phyloP scores from a whole-genome alignment of 2,888 invertebrate species.

The Yponomeuta evonymella region DNA sequence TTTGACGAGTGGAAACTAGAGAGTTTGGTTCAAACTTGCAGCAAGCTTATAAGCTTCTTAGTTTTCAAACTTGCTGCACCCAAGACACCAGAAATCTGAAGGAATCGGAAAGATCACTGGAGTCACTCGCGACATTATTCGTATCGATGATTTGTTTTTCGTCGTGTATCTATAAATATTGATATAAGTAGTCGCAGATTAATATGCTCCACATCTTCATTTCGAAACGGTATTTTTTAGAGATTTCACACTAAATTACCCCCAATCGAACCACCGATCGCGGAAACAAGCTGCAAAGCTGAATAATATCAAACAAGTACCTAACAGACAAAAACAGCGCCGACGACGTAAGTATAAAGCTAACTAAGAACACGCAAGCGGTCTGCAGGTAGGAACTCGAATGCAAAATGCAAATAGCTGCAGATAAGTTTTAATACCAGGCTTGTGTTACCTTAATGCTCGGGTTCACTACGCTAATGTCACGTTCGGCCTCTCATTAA shows the following conservation, averaged over 20 bases:
- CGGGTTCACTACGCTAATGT: constrained; percentile 68
- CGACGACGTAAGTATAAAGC: background rate
- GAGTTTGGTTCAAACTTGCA: too few species aligned
- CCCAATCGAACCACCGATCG: background rate
- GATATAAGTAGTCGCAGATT: too few species aligned
- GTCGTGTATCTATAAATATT: too few species aligned
- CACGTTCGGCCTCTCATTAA: constrained; percentile 73
- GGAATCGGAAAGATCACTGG: too few species aligned
- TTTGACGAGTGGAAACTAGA: too few species aligned
- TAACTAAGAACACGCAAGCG: constrained; percentile 29
- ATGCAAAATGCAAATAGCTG: constrained; percentile 72
- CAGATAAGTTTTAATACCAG: constrained; percentile 73
- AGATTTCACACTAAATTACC: background rate
- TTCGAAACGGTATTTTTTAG: background rate
- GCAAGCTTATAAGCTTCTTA: too few species aligned
- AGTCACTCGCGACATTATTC: too few species aligned
- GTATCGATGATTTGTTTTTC: too few species aligned
- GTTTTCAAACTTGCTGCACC: too few species aligned
- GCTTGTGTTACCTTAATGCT: constrained; percentile 59
- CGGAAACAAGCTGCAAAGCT: background rate
- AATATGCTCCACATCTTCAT: background rate
- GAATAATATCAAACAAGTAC: background rate
- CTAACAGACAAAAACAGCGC: background rate
- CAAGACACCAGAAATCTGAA: too few species aligned
- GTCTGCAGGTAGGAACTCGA: constrained; percentile 58